Base-by-base conservation (phyloP, 2,888 invertebrate species). In the Eurytoma adleriae region DNA sequence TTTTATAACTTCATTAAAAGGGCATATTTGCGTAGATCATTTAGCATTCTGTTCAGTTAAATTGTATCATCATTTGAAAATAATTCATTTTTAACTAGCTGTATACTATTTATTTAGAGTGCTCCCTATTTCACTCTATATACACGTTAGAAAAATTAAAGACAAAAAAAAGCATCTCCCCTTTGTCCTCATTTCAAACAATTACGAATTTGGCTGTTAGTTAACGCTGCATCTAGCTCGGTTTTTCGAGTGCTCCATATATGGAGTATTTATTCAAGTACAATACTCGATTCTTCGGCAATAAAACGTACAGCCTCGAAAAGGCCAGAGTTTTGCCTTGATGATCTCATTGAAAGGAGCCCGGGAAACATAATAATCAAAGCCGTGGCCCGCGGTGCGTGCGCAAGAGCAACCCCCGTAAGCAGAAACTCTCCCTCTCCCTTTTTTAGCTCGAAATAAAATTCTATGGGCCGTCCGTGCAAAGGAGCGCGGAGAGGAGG, bases 301-400 rank as follows among this genome's bases (percentile, higher is more conserved):
- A 27, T 40, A 30, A 18, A 72, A 30, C 18, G 24, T 2, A 12
- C 7, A 24, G 18, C 24, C 52, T 27, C 20, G 24, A 54, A 73
- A 73, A 73, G 64, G n/a, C 5, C 54, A 40, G 24, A 54, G 30
- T n/a, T 73, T 52, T 54, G 27, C 40, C 59, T 72, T 52, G 50
- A 40, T 64, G 30, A 27, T 73, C 64, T 40, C 27, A 30, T 54
- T 73, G 64, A 76, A 76, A 30, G 40, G 75, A 50, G 18, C 20
- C 27, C 40, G 20, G 18, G 61, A 16, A 73, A 48, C 40, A 75
- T 75, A 20, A 67, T 57, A 62, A 76, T 67, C 52, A 52, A 76
- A 76, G 24, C 52, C 20, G 10, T 40, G n/a, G 7, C 13, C 18
- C n/a, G 10, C 54, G 54, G 13, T 40, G 40, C 40, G 40, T 40